Evolutionary conservation across 2,888 invertebrate genomes (phyloP).

Genomic region (Aspidiotus rigidus): DNA sequence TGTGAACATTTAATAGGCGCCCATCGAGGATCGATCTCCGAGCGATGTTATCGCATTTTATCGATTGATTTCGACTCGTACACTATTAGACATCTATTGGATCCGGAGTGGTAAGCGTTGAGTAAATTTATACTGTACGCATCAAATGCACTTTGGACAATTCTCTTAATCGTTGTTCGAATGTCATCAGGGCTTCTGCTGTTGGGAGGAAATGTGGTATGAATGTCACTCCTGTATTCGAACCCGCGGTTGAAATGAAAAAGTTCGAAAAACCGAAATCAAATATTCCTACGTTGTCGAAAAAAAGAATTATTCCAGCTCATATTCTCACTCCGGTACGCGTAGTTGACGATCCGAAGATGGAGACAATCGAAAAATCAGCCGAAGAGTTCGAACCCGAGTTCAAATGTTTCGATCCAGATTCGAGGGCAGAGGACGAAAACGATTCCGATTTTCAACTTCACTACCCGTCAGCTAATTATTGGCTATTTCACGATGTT

Average conservation of each 20-base stretch:
- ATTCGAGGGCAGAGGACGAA: neutral
- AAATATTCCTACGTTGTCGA: neutral
- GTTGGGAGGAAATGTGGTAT: no score
- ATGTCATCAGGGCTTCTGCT: no score
- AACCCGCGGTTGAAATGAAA: neutral
- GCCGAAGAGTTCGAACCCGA: neutral
- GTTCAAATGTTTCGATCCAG: neutral
- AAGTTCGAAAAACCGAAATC: neutral
- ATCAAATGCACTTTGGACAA: neutral
- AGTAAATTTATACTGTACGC: neutral
- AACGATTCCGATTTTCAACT: neutral
- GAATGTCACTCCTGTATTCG: neutral
- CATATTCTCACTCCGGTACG: neutral
- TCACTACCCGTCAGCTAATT: neutral
- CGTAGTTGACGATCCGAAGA: neutral
- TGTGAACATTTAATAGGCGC: neutral
- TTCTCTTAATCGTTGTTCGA: no score
- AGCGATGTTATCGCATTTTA: neutral
- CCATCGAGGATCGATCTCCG: neutral
- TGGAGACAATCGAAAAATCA: neutral
- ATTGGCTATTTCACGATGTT: slow-evolving; percentile 28
- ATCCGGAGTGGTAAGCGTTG: neutral
- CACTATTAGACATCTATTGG: neutral
- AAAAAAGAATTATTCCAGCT: slow-evolving; percentile 6
- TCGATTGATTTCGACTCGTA: neutral